Percentiles rank a stretch among this genome's conserved stretches.
These are phyloP conservation scores for Graphium colonna DNA, from an alignment of 2,888 invertebrate species.

Conservation along the genomic window DNA sequence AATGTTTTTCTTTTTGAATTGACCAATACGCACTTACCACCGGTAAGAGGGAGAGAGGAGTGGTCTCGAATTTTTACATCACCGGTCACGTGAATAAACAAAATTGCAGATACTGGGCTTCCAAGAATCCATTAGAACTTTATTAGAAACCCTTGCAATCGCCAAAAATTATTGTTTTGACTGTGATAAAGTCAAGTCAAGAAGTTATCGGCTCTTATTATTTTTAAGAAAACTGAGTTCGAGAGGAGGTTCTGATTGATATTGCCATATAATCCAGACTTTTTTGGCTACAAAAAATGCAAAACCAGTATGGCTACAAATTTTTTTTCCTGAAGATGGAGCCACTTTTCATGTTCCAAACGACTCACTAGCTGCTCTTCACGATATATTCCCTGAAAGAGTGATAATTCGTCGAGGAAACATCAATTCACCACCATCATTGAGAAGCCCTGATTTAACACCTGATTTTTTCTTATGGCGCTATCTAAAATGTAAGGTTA, in stretches of 20 bases:
- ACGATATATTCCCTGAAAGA: slow-evolving; percentile 32
- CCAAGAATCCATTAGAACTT: slow-evolving; percentile 24
- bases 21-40: too few species aligned
- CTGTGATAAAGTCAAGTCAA: slow-evolving; percentile 1
- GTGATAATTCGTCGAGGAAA: slow-evolving; percentile 33
- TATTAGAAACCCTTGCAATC: background rate
- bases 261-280: slow-evolving; percentile 31
- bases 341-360: slow-evolving; percentile 33
- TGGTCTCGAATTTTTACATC: slow-evolving; percentile 28
- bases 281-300: slow-evolving; percentile 32
- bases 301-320: slow-evolving; percentile 32
- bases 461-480: slow-evolving; percentile 31
- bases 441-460: slow-evolving; percentile 31
- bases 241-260: slow-evolving; percentile 26
- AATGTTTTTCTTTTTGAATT: slow-evolving; percentile 5
- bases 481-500: slow-evolving; percentile 34
- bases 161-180: background rate
- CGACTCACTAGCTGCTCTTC: slow-evolving; percentile 33
- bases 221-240: slow-evolving; percentile 29
- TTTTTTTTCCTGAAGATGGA: slow-evolving; percentile 34
- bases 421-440: slow-evolving; percentile 32
- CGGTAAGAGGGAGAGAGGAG: too few species aligned
- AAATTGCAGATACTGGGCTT: slow-evolving; percentile 24
- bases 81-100: slow-evolving; percentile 28
- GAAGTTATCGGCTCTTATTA: slow-evolving; percentile 31